phyloP scores from a whole-genome alignment of 1,140 invertebrate species.

The Ceratina australensis region DNA sequence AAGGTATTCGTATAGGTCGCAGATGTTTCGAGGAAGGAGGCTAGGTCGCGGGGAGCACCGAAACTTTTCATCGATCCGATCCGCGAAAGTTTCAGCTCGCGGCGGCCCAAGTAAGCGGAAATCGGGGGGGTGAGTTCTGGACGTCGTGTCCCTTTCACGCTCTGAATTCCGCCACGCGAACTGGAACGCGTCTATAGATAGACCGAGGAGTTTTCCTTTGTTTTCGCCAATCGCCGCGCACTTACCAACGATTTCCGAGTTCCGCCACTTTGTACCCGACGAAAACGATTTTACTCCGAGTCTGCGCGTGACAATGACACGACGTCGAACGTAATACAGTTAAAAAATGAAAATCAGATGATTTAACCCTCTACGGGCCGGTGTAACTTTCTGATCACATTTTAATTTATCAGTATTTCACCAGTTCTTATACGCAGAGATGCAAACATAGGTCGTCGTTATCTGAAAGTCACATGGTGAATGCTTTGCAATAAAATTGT shows the following conservation, averaged over 20 bases:
- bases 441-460: no score
- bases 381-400: no score
- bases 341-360: no score
- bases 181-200: conserved; percentile 53
- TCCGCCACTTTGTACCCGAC: no score
- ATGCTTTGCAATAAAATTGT: no score
- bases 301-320: no score
- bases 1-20: conserved; percentile 2
- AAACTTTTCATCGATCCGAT: conserved; percentile 40
- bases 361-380: no score
- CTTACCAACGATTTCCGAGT: neutral
- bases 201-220: conserved; percentile 27
- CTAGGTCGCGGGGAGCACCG: neutral
- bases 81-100: conserved; percentile 27
- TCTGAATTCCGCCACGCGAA: conserved; percentile 46
- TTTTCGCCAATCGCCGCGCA: neutral
- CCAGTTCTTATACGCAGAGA: no score
- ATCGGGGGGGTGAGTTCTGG: conserved; percentile 7
- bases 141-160: conserved; percentile 15
- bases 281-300: no score
- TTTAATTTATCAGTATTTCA: no score
- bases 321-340: no score
- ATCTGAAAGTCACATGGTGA: no score
- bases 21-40: neutral
- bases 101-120: conserved; percentile 23